Evolutionary conservation across 2,113 vertebrate genomes (phyloP).

Genomic region (Acanthisitta chloris): DNA sequence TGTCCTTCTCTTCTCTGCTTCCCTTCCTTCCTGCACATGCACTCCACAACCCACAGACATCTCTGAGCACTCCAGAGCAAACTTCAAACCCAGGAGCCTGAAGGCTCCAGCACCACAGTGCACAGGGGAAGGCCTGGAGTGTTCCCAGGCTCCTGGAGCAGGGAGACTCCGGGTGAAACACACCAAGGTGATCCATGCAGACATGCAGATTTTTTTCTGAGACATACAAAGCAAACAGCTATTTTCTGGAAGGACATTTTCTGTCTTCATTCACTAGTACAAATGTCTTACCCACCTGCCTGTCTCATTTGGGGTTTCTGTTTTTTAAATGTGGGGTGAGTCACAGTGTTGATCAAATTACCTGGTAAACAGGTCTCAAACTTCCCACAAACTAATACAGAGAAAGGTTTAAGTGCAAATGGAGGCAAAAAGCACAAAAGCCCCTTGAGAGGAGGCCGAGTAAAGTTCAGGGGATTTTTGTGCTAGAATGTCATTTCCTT

Average conservation of each 20-base stretch:
- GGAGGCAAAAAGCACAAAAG: neutral
- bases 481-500: slow-evolving; percentile 42
- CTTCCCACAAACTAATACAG: neutral
- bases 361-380: slow-evolving; percentile 39
- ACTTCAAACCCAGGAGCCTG: neutral
- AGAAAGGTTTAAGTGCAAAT: neutral
- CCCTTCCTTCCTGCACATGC: neutral
- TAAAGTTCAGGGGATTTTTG: slow-evolving; percentile 44
- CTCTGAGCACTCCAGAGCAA: neutral
- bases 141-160: neutral
- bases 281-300: neutral
- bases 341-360: slow-evolving; percentile 20
- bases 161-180: neutral
- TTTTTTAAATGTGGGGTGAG: neutral
- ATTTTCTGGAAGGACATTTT: neutral
- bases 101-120: rapidly evolving
- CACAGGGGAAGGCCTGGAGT: neutral
- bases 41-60: neutral
- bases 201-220: neutral
- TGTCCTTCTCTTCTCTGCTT: neutral
- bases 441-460: neutral
- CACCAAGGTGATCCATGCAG: neutral
- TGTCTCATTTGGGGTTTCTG: neutral
- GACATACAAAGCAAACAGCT: neutral
- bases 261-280: neutral